These are phyloP conservation scores for Nemoura dubitans DNA, from an alignment of 2,888 invertebrate genomes.

Conservation along the genomic window DNA sequence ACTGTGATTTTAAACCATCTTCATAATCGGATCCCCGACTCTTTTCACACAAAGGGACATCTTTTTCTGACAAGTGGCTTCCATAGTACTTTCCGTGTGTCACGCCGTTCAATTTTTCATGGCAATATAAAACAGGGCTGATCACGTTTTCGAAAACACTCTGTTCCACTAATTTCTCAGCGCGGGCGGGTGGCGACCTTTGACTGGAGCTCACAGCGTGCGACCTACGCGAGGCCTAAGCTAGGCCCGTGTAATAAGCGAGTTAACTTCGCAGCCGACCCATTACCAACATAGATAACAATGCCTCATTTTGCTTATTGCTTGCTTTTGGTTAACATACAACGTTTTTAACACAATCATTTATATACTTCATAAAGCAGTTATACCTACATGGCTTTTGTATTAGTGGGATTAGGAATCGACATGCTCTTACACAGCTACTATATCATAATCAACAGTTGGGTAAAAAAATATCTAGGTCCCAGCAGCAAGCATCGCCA, in stretches of 20 bases:
- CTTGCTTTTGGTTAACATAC: neutral
- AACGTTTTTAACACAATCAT: neutral
- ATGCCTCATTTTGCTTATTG: neutral
- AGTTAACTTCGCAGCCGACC: no score
- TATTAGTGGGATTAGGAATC: neutral
- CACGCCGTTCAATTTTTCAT: neutral
- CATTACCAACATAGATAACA: no score
- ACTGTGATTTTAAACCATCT: constrained; percentile 2
- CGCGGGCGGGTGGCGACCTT: neutral
- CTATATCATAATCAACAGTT: constrained; percentile 2
- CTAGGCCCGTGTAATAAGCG: no score
- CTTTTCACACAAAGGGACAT: neutral
- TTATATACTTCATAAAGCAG: neutral
- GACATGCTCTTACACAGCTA: neutral
- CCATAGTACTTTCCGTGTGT: neutral
- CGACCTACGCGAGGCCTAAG: no score
- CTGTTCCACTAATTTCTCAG: neutral
- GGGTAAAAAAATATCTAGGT: neutral
- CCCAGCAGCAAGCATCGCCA: neutral
- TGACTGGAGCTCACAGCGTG: no score
- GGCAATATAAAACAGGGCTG: neutral
- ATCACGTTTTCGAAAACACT: constrained; percentile 12
- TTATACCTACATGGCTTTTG: neutral
- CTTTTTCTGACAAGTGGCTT: neutral
- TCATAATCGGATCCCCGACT: neutral